Evolutionary conservation across 2,113 vertebrate species (phyloP).

Genomic region (human): DNA sequence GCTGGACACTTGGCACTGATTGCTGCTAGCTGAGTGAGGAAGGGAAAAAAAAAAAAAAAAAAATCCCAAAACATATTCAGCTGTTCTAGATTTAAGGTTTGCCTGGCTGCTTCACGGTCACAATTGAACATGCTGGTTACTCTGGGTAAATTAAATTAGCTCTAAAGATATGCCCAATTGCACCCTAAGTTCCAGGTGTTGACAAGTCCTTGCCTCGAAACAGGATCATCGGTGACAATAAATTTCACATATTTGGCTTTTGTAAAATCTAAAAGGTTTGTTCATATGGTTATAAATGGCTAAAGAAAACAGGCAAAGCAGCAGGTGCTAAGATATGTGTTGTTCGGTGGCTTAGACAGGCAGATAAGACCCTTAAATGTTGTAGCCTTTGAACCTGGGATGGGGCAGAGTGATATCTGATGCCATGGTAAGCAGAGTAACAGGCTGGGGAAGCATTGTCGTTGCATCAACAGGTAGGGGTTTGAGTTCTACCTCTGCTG

Average conservation of each 20-base stretch:
- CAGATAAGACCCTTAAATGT: not conserved
- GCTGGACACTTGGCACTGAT: accelerated
- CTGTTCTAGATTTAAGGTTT: not conserved
- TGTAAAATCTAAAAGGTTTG: not conserved
- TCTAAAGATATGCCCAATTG: not conserved
- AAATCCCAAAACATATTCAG: not conserved
- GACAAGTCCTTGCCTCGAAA: not conserved
- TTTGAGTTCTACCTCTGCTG: not conserved
- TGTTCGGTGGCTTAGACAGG: not conserved
- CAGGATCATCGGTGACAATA: not conserved
- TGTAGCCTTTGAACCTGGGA: not conserved
- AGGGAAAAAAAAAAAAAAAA: not conserved
- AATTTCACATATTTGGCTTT: not conserved
- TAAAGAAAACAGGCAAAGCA: not conserved
- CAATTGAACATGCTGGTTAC: not conserved
- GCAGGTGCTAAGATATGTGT: not conserved
- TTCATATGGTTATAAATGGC: not conserved
- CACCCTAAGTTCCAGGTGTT: not conserved
- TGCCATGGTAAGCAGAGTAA: accelerated
- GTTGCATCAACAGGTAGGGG: not conserved
- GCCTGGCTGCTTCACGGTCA: not conserved
- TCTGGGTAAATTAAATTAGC: not conserved
- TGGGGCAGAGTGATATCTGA: not conserved
- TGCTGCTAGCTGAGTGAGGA: not conserved
- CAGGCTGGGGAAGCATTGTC: not conserved